phyloP scores from a whole-genome alignment of 1,140 invertebrate genomes.

The Lethocerus indicus region DNA sequence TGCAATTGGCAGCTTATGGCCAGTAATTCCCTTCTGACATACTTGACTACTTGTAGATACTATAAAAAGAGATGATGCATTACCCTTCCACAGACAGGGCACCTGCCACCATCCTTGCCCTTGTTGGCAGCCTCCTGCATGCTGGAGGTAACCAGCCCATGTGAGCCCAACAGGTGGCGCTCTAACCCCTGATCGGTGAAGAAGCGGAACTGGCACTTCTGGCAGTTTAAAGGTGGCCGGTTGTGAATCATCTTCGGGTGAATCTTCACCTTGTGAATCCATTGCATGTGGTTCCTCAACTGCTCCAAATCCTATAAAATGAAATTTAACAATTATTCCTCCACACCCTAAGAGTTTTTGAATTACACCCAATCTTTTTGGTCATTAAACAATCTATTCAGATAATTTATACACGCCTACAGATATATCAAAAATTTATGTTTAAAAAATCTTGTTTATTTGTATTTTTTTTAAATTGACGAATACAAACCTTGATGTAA shows the following conservation, averaged over 20 bases:
- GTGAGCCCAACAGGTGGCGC: constrained; percentile 79
- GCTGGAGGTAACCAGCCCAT: constrained; percentile 84
- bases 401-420: too few species aligned
- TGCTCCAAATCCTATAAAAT: constrained; percentile 61
- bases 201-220: constrained; percentile 84
- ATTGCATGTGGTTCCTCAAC: constrained; percentile 85
- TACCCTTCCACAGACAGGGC: constrained; percentile 82
- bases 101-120: constrained; percentile 82
- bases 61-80: too few species aligned
- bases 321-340: too few species aligned
- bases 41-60: too few species aligned
- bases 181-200: constrained; percentile 75
- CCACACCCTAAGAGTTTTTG: too few species aligned
- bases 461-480: too few species aligned
- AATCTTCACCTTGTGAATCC: constrained; percentile 92
- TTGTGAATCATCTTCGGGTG: constrained; percentile 94
- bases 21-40: too few species aligned
- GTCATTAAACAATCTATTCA: too few species aligned
- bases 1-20: too few species aligned
- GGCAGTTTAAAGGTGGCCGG: constrained; percentile 83
- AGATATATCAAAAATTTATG: too few species aligned
- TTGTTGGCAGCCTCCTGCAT: constrained; percentile 92
- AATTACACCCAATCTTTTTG: too few species aligned
- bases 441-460: too few species aligned
- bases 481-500: constrained; percentile 83